Conservation (phyloP, 2,113 vertebrate species). For the Accipiter virgatus region DNA sequence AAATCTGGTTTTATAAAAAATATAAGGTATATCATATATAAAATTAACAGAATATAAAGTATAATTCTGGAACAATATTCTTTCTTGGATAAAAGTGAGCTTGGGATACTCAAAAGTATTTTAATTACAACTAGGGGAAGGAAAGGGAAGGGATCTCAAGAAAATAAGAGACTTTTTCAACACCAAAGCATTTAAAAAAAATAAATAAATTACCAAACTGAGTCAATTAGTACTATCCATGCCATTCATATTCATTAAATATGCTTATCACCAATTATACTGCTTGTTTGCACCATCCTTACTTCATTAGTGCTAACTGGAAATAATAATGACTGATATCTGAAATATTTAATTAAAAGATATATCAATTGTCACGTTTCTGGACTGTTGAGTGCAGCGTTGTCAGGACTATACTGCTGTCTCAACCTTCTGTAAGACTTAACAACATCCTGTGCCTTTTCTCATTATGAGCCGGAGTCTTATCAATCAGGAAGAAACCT, state of each 20-base stretch:
- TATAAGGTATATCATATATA: no score
- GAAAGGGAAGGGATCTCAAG: background rate
- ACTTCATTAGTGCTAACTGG: constrained; percentile 39
- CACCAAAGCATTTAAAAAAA: background rate
- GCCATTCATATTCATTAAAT: constrained; percentile 38
- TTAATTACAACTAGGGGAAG: background rate
- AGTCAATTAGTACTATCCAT: constrained; percentile 2
- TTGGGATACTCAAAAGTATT: background rate
- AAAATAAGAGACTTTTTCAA: background rate
- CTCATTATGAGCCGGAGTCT: background rate
- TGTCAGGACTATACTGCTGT: background rate
- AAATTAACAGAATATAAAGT: background rate
- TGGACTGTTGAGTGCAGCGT: background rate
- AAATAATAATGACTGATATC: constrained; percentile 26
- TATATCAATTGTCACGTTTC: constrained; percentile 3
- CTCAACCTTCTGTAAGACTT: background rate
- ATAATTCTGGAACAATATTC: background rate
- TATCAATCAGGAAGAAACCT: background rate
- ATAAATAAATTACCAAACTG: background rate
- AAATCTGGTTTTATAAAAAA: background rate
- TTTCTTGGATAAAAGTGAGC: background rate
- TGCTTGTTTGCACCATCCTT: constrained; percentile 32
- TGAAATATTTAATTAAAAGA: constrained; percentile 50
- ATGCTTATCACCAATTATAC: constrained; percentile 39
- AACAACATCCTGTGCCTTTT: background rate